phyloP scores from a whole-genome alignment of 1,140 invertebrate species.

The Oryctes rhinoceros region DNA sequence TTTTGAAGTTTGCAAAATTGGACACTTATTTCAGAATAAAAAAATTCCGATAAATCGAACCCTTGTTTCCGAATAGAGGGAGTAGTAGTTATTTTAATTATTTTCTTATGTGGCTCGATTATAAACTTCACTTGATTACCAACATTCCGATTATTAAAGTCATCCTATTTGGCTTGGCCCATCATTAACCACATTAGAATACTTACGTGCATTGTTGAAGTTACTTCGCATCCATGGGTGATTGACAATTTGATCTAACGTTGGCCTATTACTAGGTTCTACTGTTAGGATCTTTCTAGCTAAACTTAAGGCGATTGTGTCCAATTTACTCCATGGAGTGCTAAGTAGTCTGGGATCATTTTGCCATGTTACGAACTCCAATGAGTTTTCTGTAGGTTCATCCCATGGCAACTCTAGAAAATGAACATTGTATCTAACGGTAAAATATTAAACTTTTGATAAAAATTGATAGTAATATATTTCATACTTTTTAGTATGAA shows the following conservation, averaged over 20 bases:
- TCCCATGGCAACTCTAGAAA: constrained; percentile 92
- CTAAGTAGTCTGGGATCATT: constrained; percentile 69
- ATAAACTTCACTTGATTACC: too few relatives aligned
- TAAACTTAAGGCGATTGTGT: constrained; percentile 77
- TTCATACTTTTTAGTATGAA: too few relatives aligned
- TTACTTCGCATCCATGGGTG: constrained; percentile 82
- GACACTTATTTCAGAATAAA: too few relatives aligned
- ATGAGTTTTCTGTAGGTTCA: constrained; percentile 74
- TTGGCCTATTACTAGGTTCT: constrained; percentile 70
- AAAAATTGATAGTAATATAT: neutral
- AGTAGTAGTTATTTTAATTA: too few relatives aligned
- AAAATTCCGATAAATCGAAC: too few relatives aligned
- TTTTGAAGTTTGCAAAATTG: too few relatives aligned
- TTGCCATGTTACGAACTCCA: constrained; percentile 82
- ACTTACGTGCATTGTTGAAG: constrained; percentile 63
- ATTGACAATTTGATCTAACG: constrained; percentile 73
- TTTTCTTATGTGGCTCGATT: too few relatives aligned
- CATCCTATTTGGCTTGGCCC: too few relatives aligned
- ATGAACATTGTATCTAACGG: constrained; percentile 9
- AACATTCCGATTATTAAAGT: too few relatives aligned
- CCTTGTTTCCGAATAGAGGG: too few relatives aligned
- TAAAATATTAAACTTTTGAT: neutral
- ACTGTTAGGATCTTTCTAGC: constrained; percentile 77
- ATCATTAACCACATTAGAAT: constrained; percentile 71
- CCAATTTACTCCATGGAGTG: constrained; percentile 85